phyloP scores from a whole-genome alignment of 1,140 invertebrate genomes.

The Ectropis grisescens region DNA sequence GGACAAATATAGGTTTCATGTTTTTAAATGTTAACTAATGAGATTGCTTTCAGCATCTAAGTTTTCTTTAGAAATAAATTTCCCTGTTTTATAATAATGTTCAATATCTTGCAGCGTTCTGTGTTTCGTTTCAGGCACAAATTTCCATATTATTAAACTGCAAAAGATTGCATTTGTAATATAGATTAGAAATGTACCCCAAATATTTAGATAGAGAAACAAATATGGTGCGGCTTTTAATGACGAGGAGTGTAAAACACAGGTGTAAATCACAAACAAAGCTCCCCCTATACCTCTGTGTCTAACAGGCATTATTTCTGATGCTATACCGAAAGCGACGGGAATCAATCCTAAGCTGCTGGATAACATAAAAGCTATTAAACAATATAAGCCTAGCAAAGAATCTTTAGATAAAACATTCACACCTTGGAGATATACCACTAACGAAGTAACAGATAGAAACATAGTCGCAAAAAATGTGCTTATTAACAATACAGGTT shows the following conservation, averaged over 20 bases:
- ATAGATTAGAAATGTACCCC: slow-evolving; percentile 8
- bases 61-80: background rate
- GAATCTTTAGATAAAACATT: background rate
- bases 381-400: slow-evolving; percentile 1
- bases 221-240: slow-evolving; percentile 9
- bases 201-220: slow-evolving; percentile 1
- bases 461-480: background rate
- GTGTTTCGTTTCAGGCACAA: slow-evolving; percentile 6
- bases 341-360: slow-evolving; percentile 2
- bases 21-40: no score
- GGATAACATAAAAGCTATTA: slow-evolving; percentile 3
- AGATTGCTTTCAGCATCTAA: no score
- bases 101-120: slow-evolving; percentile 10
- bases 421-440: slow-evolving; percentile 1
- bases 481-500: slow-evolving; percentile 6
- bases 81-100: slow-evolving; percentile 6
- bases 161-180: slow-evolving; percentile 2
- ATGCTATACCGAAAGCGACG: slow-evolving; percentile 2
- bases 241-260: slow-evolving; percentile 2
- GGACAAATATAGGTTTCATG: no score
- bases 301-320: slow-evolving; percentile 10
- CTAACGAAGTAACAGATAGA: background rate
- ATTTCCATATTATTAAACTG: slow-evolving; percentile 4
- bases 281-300: slow-evolving; percentile 6
- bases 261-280: slow-evolving; percentile 4